Conservation (phyloP, 1,140 invertebrate species). For the Gryllus bimaculatus region DNA sequence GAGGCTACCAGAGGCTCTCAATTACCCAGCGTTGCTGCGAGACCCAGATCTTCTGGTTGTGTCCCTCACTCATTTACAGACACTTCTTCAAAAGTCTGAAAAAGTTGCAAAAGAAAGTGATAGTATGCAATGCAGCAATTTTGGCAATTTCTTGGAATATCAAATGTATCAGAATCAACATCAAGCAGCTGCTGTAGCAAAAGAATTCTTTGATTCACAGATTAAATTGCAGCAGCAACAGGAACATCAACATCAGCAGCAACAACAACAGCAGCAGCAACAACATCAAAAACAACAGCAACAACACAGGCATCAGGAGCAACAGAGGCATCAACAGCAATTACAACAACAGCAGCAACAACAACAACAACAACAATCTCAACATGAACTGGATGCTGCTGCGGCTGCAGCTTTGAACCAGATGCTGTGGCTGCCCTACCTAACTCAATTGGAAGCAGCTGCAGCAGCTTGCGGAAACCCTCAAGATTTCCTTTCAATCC, state of each 20-base stretch:
- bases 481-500: conserved; percentile 40
- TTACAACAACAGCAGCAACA: neutral
- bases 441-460: conserved; percentile 46
- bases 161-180: conserved; percentile 18
- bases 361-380: conserved; percentile 7
- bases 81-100: conserved; percentile 42
- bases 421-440: conserved; percentile 58
- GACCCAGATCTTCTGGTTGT: conserved; percentile 71
- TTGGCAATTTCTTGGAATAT: conserved; percentile 17
- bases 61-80: conserved; percentile 62
- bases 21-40: conserved; percentile 56
- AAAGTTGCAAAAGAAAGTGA: conserved; percentile 15
- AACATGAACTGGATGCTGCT: conserved; percentile 51
- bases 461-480: conserved; percentile 29
- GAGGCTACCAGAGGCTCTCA: conserved; percentile 56
- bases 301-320: conserved; percentile 22
- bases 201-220: conserved; percentile 9
- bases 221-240: conserved; percentile 8
- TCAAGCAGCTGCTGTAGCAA: neutral
- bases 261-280: too few species aligned
- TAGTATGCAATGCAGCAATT: conserved; percentile 7
- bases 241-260: neutral
- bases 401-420: conserved; percentile 55
- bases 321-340: neutral
- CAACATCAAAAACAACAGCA: conserved; percentile 32